phyloP scores from a whole-genome alignment of 2,797 vertebrate species.

The Hydrophis major region DNA sequence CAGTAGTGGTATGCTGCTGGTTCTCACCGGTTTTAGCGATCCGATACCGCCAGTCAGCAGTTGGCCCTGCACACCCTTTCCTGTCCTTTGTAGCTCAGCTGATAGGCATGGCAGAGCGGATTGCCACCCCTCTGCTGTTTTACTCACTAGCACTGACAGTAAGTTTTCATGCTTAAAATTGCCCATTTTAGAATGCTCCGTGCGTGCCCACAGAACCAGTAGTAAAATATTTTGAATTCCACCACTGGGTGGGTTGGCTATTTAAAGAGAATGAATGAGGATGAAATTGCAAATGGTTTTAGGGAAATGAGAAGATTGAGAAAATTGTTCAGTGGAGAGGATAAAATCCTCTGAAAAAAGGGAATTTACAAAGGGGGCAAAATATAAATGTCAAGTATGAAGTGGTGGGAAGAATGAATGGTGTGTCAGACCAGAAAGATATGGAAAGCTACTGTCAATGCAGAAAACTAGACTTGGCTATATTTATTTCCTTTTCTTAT shows the following conservation, averaged over 20 bases:
- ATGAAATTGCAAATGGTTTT: neutral
- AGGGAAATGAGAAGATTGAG: neutral
- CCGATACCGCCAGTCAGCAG: too few species aligned
- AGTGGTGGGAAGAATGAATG: neutral
- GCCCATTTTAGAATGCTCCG: too few species aligned
- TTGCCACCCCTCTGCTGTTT: too few species aligned
- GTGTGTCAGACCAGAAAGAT: neutral
- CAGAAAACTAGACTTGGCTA: neutral
- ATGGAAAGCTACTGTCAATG: neutral
- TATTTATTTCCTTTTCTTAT: neutral
- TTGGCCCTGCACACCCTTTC: too few species aligned
- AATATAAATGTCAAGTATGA: neutral
- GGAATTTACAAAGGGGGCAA: neutral
- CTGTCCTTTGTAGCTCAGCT: too few species aligned
- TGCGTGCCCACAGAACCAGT: too few species aligned
- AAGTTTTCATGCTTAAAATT: too few species aligned
- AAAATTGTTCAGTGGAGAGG: neutral
- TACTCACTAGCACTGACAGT: too few species aligned
- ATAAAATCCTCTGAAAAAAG: neutral
- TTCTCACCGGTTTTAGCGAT: too few species aligned
- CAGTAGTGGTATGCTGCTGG: too few species aligned
- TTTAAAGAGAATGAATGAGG: neutral
- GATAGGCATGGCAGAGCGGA: too few species aligned
- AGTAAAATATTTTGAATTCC: too few species aligned
- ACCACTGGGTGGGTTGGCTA: neutral